Percentiles rank a stretch among this genome's conserved stretches.
phyloP scores from a whole-genome alignment of 2,113 vertebrate species.

The Lepus americanus region DNA sequence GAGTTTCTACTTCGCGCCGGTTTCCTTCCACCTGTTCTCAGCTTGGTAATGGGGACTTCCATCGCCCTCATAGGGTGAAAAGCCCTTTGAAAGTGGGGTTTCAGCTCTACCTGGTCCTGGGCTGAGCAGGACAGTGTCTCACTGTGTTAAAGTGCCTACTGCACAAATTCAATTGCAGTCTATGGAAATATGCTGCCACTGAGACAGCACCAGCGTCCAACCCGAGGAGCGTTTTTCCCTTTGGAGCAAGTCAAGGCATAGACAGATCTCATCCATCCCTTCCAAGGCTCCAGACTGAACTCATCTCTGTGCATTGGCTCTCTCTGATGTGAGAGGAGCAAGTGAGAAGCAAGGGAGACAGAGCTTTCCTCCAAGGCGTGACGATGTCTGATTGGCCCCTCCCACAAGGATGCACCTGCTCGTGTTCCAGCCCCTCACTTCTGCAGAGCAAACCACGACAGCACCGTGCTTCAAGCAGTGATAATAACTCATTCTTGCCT shows the following conservation, averaged over 20 bases:
- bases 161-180: not conserved
- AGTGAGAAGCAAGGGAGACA: not conserved
- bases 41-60: not conserved
- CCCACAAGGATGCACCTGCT: not conserved
- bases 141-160: no score
- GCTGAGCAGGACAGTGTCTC: no score
- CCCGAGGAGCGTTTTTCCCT: not conserved
- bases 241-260: not conserved
- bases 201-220: not conserved
- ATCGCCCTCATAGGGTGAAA: accelerated
- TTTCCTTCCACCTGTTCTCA: not conserved
- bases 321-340: not conserved
- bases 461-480: not conserved
- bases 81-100: not conserved
- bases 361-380: not conserved
- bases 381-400: not conserved
- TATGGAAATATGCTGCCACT: not conserved
- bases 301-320: accelerated
- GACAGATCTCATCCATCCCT: not conserved
- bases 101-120: not conserved
- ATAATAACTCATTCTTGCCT: accelerated
- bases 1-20: accelerated
- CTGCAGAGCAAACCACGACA: not conserved
- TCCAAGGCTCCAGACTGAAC: not conserved
- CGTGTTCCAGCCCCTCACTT: not conserved